Percentiles rank a stretch among this genome's conserved stretches.
Evolutionary conservation across 2,113 vertebrate species (phyloP).

Genomic region (Atherinomorus stipes): DNA sequence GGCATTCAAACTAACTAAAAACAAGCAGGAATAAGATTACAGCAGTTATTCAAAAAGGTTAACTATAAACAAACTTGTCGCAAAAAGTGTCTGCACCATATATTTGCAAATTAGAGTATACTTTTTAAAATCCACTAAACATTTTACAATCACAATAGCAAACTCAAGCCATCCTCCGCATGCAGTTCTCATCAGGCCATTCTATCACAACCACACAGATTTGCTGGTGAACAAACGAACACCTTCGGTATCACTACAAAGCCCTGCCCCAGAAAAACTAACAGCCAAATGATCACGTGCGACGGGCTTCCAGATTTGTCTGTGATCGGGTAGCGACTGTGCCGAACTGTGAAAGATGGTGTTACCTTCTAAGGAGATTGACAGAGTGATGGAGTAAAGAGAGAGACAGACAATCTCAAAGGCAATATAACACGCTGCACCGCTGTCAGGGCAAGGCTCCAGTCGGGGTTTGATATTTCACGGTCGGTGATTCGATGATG

Average conservation of each 20-base stretch:
- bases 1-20: not conserved
- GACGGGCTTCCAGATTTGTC: constrained; percentile 38
- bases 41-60: not conserved
- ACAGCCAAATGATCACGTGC: constrained; percentile 51
- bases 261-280: constrained; percentile 47
- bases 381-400: constrained; percentile 35
- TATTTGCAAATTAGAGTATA: not conserved
- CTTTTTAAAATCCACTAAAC: too few species aligned
- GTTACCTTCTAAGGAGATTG: constrained; percentile 60
- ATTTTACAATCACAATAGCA: not conserved
- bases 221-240: constrained; percentile 45
- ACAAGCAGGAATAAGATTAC: not conserved
- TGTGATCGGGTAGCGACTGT: constrained; percentile 58
- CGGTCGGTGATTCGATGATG: not conserved
- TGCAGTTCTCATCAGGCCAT: not conserved
- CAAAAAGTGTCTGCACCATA: too few species aligned
- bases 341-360: constrained; percentile 56
- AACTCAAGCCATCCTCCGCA: not conserved
- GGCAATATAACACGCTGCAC: constrained; percentile 12
- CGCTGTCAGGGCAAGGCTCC: constrained; percentile 1
- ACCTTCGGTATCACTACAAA: constrained; percentile 27
- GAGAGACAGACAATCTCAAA: constrained; percentile 50
- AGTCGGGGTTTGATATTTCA: constrained; percentile 55
- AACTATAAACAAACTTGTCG: not conserved
- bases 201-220: not conserved